Evolutionary conservation across 2,797 vertebrate genomes (phyloP), one percentile per base, ranked within the genome.

Genomic region (Macropus fuliginosus): DNA sequence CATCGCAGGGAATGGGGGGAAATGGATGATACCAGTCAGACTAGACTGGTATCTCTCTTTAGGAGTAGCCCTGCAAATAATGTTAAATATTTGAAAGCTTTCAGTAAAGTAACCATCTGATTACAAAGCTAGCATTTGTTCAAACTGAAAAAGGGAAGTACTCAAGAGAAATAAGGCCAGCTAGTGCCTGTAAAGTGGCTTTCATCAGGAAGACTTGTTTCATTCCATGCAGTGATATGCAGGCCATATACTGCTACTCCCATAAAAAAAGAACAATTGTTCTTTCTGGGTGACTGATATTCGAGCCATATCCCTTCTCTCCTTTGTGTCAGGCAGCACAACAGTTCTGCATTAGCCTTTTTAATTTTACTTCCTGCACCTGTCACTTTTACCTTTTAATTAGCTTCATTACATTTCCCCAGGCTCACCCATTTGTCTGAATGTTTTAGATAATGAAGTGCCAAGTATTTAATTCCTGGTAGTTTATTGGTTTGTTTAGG

Each of bases 321-420:
- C 74, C 74, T 87, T 50, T 87, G 74, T 87, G 74, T 87, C 40
- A 87, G 74, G 40, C 74, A 87, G 40, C 40, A 50, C 21, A 87
- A 24, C 27, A 3, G 40, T 40, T 87, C 74, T 46, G 74, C 40
- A 87, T 87, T 28, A 87, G 74, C 74, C 40, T 87, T 87, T 87
- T 87, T 87, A 87, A 87, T 87, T 87, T 87, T 87, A 50, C 74
- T 87, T 87, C 74, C 74, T 87, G 74, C 74, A 87, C 40, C 74
- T 87, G 74, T 87, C 74, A 87, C 74, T 87, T 87, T 87, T 87
- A 87, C 74, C 74, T 87, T 87, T 87, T 87, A 87, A 87, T 87
- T 87, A 87, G 74, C 74, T 50, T 87, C 74, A 87, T 87, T 87
- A 87, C 74, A 87, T 87, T 87, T 87, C 74, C 74, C 74, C 74